Evolutionary conservation across 2,113 vertebrate genomes (phyloP), one percentile per base, ranked within the genome.

Genomic region (Mus pahari): DNA sequence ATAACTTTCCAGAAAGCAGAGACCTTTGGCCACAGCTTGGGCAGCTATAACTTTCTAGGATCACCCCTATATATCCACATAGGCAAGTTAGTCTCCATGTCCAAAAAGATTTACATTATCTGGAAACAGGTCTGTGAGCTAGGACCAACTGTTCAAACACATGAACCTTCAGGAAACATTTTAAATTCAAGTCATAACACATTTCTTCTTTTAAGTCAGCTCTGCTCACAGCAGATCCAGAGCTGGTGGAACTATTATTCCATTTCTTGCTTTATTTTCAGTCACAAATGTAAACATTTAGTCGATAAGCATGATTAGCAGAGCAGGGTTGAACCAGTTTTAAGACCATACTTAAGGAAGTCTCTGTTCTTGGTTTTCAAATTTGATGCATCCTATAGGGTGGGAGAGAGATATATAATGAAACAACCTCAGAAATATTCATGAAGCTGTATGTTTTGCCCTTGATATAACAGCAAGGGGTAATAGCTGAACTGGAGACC

Each of bases 191-290:
- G 20, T 11, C 42, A 14, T 33, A 86, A 86, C 26, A 86, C 82
- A 64, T 86, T 89, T 94, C 45, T 89, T 79, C 7, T 78, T 28
- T 33, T 64, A 42, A 86, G 58, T n/a, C 13, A 42, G 53, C 73
- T 55, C 36, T 83, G 55, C 73, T 79, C 48, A 39, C 17, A 74
- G 7, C 48, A 66, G 53, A 92, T 1, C 33, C 14, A 3, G 31
- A 79, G n/a, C n/a, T 22, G 19, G n/a, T 73, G n/a, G 24, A 79
- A 53, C 17, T 94, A 19, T 24, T 79, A 74, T 88, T 42, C 74
- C 33, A 20, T 64, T 96, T 70, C 28, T 94, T 64, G 62, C 39
- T 66, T 90, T 92, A 31, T 70, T 93, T 68, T 55, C 53, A 74
- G 3, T 68, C 58, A 87, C 79, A 45, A 33, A 77, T 45, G 62